Base-by-base conservation (phyloP, 2,113 vertebrate genomes). In the Sander vitreus region DNA sequence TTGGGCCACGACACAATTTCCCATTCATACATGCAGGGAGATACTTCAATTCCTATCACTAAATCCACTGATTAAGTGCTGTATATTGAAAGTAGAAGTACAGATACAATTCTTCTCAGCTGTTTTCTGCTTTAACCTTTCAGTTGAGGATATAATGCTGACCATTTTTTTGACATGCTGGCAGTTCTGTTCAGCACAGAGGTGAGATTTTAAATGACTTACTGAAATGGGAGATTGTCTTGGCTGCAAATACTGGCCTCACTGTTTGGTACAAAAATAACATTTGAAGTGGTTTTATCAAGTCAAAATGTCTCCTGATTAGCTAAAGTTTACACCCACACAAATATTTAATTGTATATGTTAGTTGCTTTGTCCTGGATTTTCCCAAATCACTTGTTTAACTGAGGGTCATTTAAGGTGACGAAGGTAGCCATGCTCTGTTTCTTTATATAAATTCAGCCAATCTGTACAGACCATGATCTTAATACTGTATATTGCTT, bases 151-250 rank as follows among this genome's bases (percentile, higher is more conserved):
- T 36, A 2, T 14, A 51, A 39, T 55, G 0, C 6, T 50, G 19
- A 59, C 11, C 9, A 13, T 62, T 79, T 58, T 58, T 6, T 39
- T 78, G 57, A 10, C 33, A 33, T 33, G 1, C 33, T 33, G 33
- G 33, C 33, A 33, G 39, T 39, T 39, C n/a, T 11, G 1, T 8
- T 6, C 8, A 69, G 72, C 47, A 25, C n/a, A 73, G 60, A 80
- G 58, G 33, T 18, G 70, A 62, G 62, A 79, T 66, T 80, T 85
- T 63, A 78, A 78, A 84, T 65, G 55, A 72, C 51, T 62, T 66
- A 64, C 39, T 88, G 78, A 81, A 85, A 87, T 57, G 21, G 16
- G 77, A 85, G 76, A 77, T 43, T 14, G 47, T 74, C 21, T 74
- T 78, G 47, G 69, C 66, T 69, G n/a, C 25, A 60, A 59, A 65